Evolutionary conservation across 2,113 vertebrate species (phyloP).

Genomic region (Phoenicopterus ruber): DNA sequence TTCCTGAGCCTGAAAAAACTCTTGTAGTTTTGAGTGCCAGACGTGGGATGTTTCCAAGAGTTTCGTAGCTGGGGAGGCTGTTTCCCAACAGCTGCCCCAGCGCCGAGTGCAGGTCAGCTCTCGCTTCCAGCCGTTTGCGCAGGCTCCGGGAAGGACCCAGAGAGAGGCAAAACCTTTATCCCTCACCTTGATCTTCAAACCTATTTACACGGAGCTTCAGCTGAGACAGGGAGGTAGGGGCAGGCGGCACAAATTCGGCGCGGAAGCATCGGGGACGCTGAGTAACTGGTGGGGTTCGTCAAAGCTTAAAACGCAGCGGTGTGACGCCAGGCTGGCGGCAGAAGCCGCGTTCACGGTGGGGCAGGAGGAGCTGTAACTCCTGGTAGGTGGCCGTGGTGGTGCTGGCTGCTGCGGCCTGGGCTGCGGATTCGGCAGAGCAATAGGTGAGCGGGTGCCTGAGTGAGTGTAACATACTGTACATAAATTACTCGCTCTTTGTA

Average conservation of each 20-base stretch:
- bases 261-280: neutral
- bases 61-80: neutral
- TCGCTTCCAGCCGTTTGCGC: neutral
- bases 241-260: neutral
- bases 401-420: no score
- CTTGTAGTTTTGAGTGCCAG: neutral
- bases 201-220: neutral
- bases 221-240: neutral
- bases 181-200: neutral
- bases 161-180: neutral
- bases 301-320: accelerated
- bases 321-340: neutral
- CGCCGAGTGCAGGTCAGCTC: neutral
- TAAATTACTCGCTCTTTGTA: accelerated
- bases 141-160: neutral
- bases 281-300: neutral
- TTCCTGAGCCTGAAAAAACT: neutral
- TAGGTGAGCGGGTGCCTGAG: neutral
- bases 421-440: neutral
- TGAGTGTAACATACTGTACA: neutral
- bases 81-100: neutral
- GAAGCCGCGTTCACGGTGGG: accelerated
- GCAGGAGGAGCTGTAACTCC: neutral
- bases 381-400: accelerated
- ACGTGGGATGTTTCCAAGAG: neutral